A percentile compares a stretch with the other conserved stretches of the same genome.
These are phyloP conservation scores for Platalea minor DNA, from an alignment of 2,797 vertebrate species.

Conservation along the genomic window DNA sequence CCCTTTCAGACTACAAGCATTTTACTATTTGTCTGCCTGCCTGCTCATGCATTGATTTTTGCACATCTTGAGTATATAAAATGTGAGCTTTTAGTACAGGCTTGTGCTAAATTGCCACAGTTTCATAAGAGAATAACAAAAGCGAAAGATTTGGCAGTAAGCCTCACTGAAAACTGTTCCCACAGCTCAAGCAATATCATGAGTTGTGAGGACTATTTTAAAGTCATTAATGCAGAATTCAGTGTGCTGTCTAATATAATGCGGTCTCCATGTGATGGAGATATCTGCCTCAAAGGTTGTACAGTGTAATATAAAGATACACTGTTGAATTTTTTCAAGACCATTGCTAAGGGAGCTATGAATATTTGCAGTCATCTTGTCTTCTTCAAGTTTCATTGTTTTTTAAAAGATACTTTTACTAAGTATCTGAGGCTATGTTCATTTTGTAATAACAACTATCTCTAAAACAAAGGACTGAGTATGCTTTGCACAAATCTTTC, in stretches of 20 bases:
- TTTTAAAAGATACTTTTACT: background rate
- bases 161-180: slow-evolving; percentile 55
- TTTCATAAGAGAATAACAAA: slow-evolving; percentile 52
- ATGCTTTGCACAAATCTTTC: background rate
- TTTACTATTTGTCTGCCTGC: slow-evolving; percentile 35
- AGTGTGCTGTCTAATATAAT: slow-evolving; percentile 1
- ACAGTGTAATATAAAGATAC: slow-evolving; percentile 8
- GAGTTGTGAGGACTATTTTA: slow-evolving; percentile 40
- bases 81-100: slow-evolving; percentile 57
- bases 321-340: background rate
- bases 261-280: slow-evolving; percentile 33
- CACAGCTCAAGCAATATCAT: slow-evolving; percentile 43
- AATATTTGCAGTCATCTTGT: slow-evolving; percentile 1
- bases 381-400: background rate
- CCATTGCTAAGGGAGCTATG: background rate
- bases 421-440: background rate
- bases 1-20: slow-evolving; percentile 1
- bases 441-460: background rate
- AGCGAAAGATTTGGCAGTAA: slow-evolving; percentile 62
- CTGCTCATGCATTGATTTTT: slow-evolving; percentile 59
- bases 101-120: slow-evolving; percentile 44
- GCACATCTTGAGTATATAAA: slow-evolving; percentile 55
- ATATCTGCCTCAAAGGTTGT: slow-evolving; percentile 9
- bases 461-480: background rate
- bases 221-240: slow-evolving; percentile 64